Conservation (phyloP, 2,113 vertebrate genomes). For the Carlito syrichta region DNA sequence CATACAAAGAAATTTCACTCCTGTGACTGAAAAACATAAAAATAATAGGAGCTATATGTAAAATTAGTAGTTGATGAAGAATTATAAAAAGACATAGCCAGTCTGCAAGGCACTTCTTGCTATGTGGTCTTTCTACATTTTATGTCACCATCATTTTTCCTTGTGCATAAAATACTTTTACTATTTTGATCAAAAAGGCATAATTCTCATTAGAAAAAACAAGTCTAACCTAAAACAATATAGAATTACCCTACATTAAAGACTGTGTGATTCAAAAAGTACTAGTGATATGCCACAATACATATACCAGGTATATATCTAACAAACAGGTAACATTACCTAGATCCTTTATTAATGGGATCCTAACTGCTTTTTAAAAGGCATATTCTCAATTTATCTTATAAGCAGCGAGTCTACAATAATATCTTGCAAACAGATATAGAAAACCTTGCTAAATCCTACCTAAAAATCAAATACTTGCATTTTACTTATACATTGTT, state of each 20-base stretch:
- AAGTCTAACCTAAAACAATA: slow-evolving; percentile 51
- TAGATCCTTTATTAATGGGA: neutral
- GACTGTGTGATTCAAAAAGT: slow-evolving; percentile 66
- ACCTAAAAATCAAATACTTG: slow-evolving; percentile 33
- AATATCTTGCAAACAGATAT: neutral
- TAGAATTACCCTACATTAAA: slow-evolving; percentile 8
- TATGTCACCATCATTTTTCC: slow-evolving; percentile 18
- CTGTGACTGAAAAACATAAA: slow-evolving; percentile 48
- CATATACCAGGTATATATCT: slow-evolving; percentile 64
- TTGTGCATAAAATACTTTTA: slow-evolving; percentile 45
- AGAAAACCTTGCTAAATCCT: neutral
- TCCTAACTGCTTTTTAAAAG: neutral
- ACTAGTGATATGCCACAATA: slow-evolving; percentile 66
- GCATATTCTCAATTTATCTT: neutral
- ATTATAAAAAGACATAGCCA: slow-evolving; percentile 54
- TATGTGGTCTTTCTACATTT: slow-evolving; percentile 39
- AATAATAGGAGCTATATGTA: neutral
- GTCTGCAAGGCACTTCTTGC: slow-evolving; percentile 51
- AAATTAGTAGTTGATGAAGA: slow-evolving; percentile 44
- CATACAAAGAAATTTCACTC: slow-evolving; percentile 27
- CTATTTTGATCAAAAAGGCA: slow-evolving; percentile 55
- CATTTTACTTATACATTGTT: neutral
- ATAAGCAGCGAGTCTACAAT: neutral
- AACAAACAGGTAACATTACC: neutral
- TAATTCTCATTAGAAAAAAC: slow-evolving; percentile 58